A percentile compares a stretch with the other conserved stretches of the same genome.
phyloP scores from a whole-genome alignment of 2,797 vertebrate genomes.

The Okamejei kenojei region DNA sequence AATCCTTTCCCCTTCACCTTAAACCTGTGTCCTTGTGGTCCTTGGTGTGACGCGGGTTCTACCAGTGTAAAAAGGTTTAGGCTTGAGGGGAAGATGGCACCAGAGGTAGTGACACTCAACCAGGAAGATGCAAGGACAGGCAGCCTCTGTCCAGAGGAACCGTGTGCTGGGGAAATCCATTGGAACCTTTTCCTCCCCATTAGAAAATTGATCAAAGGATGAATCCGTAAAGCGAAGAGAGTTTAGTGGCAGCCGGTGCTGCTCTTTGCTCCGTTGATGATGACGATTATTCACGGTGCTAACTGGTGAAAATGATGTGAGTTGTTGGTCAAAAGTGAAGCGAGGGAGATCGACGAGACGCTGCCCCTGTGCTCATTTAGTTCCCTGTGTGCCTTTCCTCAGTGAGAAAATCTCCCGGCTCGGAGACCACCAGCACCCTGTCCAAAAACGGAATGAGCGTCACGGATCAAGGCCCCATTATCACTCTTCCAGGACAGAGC shows the following conservation, averaged over 20 bases:
- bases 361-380: not conserved
- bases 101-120: not conserved
- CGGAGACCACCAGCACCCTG: slow-evolving; percentile 83
- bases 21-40: too few species aligned
- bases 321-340: not conserved
- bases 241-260: not conserved
- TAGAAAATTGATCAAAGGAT: not conserved
- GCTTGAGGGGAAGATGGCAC: not conserved
- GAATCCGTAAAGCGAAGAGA: not conserved
- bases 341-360: not conserved
- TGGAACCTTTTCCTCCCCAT: not conserved
- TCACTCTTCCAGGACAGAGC: slow-evolving; percentile 79
- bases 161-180: not conserved
- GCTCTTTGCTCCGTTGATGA: not conserved
- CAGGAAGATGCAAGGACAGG: not conserved
- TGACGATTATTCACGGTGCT: not conserved
- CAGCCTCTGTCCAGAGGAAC: too few species aligned
- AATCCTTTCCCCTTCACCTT: too few species aligned
- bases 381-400: slow-evolving; percentile 45
- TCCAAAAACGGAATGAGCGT: slow-evolving; percentile 64
- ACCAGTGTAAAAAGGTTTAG: too few species aligned
- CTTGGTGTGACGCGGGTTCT: too few species aligned
- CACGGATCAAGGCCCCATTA: slow-evolving; percentile 77
- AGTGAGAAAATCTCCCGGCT: slow-evolving; percentile 74
- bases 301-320: not conserved